phyloP scores from a whole-genome alignment of 2,113 vertebrate species.

The Thunnus maccoyii region DNA sequence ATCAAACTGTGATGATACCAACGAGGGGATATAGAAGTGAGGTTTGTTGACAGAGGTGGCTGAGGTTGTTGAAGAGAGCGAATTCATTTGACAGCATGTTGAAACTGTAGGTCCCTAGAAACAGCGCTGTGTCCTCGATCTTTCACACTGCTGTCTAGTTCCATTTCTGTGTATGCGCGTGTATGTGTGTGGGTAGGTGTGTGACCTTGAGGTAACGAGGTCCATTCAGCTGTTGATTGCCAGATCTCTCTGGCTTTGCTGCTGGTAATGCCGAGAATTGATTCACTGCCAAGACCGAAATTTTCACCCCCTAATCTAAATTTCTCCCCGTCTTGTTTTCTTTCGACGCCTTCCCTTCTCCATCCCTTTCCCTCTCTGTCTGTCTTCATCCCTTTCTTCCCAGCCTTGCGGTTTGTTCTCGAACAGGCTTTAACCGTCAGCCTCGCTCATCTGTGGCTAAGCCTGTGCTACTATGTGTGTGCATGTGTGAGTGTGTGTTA shows the following conservation, averaged over 20 bases:
- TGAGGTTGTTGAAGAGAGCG: background rate
- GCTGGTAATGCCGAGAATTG: conserved; percentile 44
- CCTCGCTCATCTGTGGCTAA: conserved; percentile 45
- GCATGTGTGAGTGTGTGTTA: conserved; percentile 4
- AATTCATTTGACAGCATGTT: conserved; percentile 14
- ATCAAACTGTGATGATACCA: background rate
- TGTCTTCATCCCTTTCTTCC: conserved; percentile 18
- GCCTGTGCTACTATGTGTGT: conserved; percentile 13
- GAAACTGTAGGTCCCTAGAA: background rate
- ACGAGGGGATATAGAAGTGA: background rate
- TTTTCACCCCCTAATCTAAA: conserved; percentile 49
- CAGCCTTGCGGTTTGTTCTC: background rate
- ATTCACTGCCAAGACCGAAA: conserved; percentile 48
- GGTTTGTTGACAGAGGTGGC: conserved; percentile 10
- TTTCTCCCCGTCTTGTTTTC: conserved; percentile 13
- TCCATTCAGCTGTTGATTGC: conserved; percentile 61
- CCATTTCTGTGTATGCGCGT: conserved; percentile 10
- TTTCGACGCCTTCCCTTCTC: background rate
- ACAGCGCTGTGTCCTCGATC: conserved; percentile 4
- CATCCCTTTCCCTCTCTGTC: background rate
- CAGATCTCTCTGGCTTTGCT: conserved; percentile 14
- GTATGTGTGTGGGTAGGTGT: conserved; percentile 28
- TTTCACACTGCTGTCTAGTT: conserved; percentile 32
- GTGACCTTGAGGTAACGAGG: conserved; percentile 66
- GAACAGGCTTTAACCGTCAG: conserved; percentile 26